Conservation (phyloP, 2,113 vertebrate genomes). For the Halcyon senegalensis region DNA sequence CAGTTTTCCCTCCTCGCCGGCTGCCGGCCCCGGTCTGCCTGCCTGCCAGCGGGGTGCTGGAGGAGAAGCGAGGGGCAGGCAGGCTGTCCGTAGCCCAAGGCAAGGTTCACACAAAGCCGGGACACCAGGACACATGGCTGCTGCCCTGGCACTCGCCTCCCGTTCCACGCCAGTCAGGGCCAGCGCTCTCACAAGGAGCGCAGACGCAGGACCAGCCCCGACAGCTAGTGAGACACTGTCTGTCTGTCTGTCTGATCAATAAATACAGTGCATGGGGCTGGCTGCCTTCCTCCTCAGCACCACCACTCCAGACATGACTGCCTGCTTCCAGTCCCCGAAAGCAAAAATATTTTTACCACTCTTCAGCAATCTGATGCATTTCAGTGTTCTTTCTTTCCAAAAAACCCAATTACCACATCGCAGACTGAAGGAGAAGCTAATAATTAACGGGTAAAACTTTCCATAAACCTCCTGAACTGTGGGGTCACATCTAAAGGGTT, state of each 20-base stretch:
- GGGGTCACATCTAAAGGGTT: background rate
- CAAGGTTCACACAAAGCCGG: background rate
- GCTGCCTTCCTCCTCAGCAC: background rate
- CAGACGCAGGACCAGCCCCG: background rate
- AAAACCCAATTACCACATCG: background rate
- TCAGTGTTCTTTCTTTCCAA: background rate
- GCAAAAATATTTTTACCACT: background rate
- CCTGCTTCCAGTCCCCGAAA: background rate
- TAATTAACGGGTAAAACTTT: background rate
- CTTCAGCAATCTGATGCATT: background rate
- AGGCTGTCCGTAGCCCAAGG: background rate
- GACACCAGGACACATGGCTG: fast-evolving
- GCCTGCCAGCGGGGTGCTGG: no score
- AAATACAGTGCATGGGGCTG: background rate
- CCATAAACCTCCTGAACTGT: background rate
- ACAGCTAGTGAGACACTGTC: background rate
- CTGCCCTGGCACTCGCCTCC: background rate
- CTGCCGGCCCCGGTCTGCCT: background rate
- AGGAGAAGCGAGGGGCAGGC: background rate
- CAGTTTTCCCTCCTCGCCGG: background rate
- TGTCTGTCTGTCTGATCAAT: background rate
- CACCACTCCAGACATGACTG: background rate
- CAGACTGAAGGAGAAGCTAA: background rate
- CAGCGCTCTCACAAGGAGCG: background rate
- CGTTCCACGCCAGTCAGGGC: background rate